These are phyloP conservation scores for Nebria brevicollis DNA, from an alignment of 2,888 invertebrate species.

Conservation along the genomic window DNA sequence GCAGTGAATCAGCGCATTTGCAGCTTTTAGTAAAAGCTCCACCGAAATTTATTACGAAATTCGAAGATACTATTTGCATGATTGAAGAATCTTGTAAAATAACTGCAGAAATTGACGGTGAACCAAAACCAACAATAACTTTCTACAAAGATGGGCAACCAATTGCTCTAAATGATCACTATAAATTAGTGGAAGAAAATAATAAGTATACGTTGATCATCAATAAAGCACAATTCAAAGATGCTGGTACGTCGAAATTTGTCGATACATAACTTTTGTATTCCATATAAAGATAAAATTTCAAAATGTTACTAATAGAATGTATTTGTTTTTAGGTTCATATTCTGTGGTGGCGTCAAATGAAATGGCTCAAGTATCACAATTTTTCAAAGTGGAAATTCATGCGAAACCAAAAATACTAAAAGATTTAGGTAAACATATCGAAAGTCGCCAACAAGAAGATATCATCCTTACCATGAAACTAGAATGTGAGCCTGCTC, in stretches of 20 bases:
- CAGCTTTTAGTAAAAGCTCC: conserved; percentile 83
- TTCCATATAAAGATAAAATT: neutral
- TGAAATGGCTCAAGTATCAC: conserved; percentile 89
- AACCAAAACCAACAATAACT: conserved; percentile 81
- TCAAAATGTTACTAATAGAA: neutral
- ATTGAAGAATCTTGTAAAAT: conserved; percentile 80
- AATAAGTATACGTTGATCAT: conserved; percentile 77
- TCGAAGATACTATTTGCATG: conserved; percentile 78
- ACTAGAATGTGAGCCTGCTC: conserved; percentile 84
- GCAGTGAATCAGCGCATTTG: conserved; percentile 79
- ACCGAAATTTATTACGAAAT: conserved; percentile 85
- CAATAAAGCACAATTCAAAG: conserved; percentile 77
- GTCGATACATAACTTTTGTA: neutral
- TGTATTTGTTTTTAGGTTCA: conserved; percentile 65
- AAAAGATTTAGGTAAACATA: conserved; percentile 74
- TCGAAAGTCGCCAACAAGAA: conserved; percentile 79
- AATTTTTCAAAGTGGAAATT: conserved; percentile 89
- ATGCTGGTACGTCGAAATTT: conserved; percentile 67
- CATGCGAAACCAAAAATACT: conserved; percentile 81
- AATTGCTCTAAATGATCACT: conserved; percentile 76
- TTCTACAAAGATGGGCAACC: conserved; percentile 91
- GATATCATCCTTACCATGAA: conserved; percentile 78
- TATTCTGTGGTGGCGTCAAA: conserved; percentile 89
- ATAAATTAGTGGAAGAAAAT: conserved; percentile 78
- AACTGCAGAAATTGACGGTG: conserved; percentile 84